A percentile compares a stretch with the other conserved stretches of the same genome.
Conservation (phyloP, 2,113 vertebrate genomes). For the Triplophysa dalaica region DNA sequence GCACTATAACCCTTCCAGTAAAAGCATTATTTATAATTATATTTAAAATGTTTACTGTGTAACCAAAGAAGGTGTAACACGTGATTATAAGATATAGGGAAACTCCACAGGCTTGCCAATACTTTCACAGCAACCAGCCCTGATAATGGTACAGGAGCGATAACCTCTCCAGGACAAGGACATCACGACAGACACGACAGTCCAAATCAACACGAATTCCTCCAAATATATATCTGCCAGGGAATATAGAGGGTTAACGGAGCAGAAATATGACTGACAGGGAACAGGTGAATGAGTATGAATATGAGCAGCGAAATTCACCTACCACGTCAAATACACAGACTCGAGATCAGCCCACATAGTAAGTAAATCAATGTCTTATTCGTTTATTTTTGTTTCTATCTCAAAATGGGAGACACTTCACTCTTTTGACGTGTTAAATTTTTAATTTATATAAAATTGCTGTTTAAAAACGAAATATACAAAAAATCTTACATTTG, state of each 20-base stretch:
- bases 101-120: background rate
- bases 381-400: too few species aligned
- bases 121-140: background rate
- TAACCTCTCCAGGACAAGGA: background rate
- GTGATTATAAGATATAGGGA: background rate
- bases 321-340: background rate
- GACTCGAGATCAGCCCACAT: background rate
- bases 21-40: background rate
- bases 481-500: too few species aligned
- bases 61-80: background rate
- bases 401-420: too few species aligned
- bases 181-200: background rate
- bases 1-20: background rate
- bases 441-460: too few species aligned
- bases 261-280: background rate
- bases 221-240: background rate
- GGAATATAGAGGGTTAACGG: background rate
- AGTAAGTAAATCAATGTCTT: background rate
- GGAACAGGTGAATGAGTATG: background rate
- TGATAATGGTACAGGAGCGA: background rate
- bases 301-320: background rate
- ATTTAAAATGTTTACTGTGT: background rate
- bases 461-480: too few species aligned
- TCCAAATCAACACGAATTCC: background rate
- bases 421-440: too few species aligned